These are phyloP conservation scores for Protobothrops mucrosquamatus DNA, from an alignment of 2,113 vertebrate genomes.

Conservation along the genomic window DNA sequence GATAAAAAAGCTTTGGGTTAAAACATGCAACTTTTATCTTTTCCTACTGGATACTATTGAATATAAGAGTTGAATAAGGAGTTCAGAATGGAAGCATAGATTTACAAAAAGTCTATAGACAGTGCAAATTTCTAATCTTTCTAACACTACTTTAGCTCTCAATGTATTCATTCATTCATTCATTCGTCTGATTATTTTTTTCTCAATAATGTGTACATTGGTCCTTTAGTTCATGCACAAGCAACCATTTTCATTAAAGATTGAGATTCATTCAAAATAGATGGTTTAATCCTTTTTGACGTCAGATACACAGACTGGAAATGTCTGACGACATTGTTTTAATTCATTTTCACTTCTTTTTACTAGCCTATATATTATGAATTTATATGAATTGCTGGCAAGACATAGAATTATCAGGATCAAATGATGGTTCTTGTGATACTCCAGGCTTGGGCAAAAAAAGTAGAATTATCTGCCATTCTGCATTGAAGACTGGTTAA, in stretches of 20 bases:
- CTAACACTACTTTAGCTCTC: neutral
- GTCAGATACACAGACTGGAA: neutral
- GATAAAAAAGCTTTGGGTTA: constrained; percentile 1
- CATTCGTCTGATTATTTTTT: neutral
- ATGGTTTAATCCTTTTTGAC: accelerated
- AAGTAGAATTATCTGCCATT: neutral
- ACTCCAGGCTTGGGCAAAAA: neutral
- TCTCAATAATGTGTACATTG: accelerated
- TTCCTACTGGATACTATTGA: neutral
- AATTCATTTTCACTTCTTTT: neutral
- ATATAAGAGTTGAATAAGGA: neutral
- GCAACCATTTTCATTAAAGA: neutral
- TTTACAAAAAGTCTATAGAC: accelerated
- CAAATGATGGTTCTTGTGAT: neutral
- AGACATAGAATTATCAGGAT: neutral
- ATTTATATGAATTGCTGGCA: neutral
- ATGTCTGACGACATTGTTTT: neutral
- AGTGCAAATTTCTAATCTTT: neutral
- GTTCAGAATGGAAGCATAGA: neutral
- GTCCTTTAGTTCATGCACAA: neutral
- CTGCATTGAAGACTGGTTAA: neutral
- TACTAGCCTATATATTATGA: neutral
- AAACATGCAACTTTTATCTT: constrained; percentile 2
- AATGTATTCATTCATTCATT: neutral
- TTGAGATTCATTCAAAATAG: neutral